Percentiles rank a stretch among this genome's conserved stretches.
These are phyloP conservation scores for Sula dactylatra DNA, from an alignment of 2,113 vertebrate genomes.

Conservation along the genomic window DNA sequence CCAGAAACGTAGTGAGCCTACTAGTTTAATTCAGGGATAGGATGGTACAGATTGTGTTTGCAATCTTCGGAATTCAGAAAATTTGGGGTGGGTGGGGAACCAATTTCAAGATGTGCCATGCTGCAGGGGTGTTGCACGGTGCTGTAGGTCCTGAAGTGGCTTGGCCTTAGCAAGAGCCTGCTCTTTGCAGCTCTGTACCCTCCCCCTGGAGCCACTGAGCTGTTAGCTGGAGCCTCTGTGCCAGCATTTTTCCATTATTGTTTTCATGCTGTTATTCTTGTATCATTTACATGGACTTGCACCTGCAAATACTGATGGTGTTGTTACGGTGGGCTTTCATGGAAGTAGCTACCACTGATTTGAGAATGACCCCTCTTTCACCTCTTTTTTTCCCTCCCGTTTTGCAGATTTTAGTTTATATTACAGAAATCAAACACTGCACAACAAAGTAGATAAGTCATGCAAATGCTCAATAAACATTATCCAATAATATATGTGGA, in stretches of 20 bases:
- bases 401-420: neutral
- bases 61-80: neutral
- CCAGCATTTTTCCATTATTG: neutral
- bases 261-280: neutral
- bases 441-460: neutral
- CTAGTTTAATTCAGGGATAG: neutral
- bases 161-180: neutral
- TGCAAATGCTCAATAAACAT: neutral
- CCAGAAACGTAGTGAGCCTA: neutral
- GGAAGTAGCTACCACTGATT: neutral
- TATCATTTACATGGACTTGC: neutral
- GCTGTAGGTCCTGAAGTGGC: neutral
- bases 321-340: accelerated
- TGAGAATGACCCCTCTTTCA: neutral
- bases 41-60: neutral
- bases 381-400: neutral
- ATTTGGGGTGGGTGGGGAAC: neutral
- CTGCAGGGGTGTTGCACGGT: neutral
- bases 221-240: neutral
- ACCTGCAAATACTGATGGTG: neutral
- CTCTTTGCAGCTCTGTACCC: neutral
- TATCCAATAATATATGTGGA: neutral
- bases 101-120: neutral
- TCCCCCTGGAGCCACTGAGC: neutral
- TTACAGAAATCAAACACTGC: neutral